Percentiles rank a stretch among this genome's conserved stretches.
Evolutionary conservation across 2,888 invertebrate species (phyloP).

Genomic region (Sinopyrophorus schimmeli): DNA sequence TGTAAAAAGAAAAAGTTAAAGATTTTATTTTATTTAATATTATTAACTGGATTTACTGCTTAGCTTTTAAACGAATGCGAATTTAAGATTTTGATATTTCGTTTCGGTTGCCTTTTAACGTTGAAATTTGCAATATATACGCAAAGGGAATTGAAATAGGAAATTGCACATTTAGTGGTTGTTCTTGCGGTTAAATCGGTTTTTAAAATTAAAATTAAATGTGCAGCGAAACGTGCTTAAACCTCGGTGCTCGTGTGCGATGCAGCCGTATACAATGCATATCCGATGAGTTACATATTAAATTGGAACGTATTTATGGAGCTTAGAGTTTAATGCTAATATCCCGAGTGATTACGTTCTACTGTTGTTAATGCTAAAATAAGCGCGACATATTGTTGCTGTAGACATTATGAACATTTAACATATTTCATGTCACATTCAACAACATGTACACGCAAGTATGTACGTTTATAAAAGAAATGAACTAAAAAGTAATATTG

Average conservation of each 20-base stretch:
- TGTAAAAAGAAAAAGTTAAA: background rate
- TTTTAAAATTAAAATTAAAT: conserved; percentile 45
- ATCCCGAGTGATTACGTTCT: conserved; percentile 25
- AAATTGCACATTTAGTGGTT: conserved; percentile 43
- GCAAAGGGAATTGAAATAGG: conserved; percentile 39
- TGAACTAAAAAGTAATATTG: too few species aligned
- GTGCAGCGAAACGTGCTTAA: conserved; percentile 45
- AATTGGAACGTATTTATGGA: conserved; percentile 44
- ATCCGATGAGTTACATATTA: conserved; percentile 49
- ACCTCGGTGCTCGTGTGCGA: conserved; percentile 36
- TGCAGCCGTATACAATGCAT: conserved; percentile 40
- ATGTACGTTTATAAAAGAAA: too few species aligned
- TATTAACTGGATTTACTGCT: background rate
- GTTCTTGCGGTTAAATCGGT: conserved; percentile 36
- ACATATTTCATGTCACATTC: too few species aligned
- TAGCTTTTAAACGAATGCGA: background rate
- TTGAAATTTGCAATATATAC: conserved; percentile 15
- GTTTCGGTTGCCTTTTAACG: too few species aligned
- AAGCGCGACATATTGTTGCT: conserved; percentile 20
- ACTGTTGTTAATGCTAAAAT: conserved; percentile 26
- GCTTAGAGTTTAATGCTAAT: conserved; percentile 43
- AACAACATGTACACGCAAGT: too few species aligned
- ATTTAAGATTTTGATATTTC: conserved; percentile 4
- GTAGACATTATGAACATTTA: too few species aligned
- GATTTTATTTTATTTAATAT: background rate